Conservation (phyloP, 2,113 vertebrate species). For the Lepus europaeus region DNA sequence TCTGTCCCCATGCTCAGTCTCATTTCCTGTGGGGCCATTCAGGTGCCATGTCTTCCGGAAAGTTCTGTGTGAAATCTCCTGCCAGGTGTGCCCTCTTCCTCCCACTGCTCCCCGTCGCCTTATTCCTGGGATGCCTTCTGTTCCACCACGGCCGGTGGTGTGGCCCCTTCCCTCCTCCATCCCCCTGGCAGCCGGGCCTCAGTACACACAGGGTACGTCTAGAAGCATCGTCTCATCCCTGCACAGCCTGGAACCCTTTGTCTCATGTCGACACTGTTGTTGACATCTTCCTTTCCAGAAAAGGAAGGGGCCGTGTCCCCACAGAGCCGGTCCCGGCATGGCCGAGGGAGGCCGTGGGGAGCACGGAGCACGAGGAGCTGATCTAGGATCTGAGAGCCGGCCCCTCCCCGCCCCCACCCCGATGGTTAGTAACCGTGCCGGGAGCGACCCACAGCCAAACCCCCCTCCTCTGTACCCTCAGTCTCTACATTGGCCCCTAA, state of each 20-base stretch:
- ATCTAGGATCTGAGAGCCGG: neutral
- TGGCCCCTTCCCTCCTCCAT: neutral
- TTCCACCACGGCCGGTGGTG: neutral
- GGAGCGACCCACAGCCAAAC: neutral
- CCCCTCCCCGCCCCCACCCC: too few species aligned
- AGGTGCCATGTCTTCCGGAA: neutral
- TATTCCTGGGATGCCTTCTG: neutral
- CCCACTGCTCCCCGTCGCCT: neutral
- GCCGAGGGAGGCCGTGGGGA: neutral
- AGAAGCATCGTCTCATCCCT: neutral
- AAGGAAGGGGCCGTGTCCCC: conserved; percentile 13
- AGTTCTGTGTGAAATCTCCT: neutral
- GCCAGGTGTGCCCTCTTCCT: neutral
- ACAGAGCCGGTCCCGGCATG: neutral
- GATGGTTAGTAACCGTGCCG: too few species aligned
- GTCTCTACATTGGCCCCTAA: neutral
- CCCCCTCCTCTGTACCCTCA: neutral
- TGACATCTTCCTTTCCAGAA: conserved; percentile 26
- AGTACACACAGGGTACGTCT: neutral
- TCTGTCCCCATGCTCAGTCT: neutral
- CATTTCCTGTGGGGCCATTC: neutral
- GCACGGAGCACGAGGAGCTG: neutral
- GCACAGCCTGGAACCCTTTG: neutral
- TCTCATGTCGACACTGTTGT: neutral
- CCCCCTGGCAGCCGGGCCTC: neutral